A percentile compares a stretch with the other conserved stretches of the same genome.
phyloP scores from a whole-genome alignment of 1,140 invertebrate species.

The Drosophila dunni region DNA sequence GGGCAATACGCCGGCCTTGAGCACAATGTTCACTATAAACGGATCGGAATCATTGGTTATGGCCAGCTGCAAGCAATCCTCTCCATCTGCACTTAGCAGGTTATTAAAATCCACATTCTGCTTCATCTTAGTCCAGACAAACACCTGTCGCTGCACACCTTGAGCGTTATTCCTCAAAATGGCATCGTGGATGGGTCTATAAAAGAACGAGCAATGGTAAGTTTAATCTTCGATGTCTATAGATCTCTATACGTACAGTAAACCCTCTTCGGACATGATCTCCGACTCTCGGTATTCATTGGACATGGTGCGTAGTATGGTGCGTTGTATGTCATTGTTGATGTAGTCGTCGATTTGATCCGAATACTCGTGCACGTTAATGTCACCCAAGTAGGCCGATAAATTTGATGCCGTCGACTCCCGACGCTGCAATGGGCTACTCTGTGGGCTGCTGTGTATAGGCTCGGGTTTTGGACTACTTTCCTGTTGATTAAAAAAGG shows the following conservation, averaged over 20 bases:
- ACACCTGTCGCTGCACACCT: slow-evolving; percentile 52
- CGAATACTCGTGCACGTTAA: not conserved
- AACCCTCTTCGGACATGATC: slow-evolving; percentile 33
- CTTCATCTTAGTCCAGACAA: slow-evolving; percentile 49
- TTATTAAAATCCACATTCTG: slow-evolving; percentile 55
- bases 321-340: slow-evolving; percentile 17
- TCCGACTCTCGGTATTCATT: slow-evolving; percentile 30
- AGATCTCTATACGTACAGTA: slow-evolving; percentile 51
- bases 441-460: not conserved
- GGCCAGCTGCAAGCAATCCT: slow-evolving; percentile 73
- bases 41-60: slow-evolving; percentile 53
- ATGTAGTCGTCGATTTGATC: slow-evolving; percentile 36
- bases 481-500: not conserved
- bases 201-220: not conserved
- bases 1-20: slow-evolving; percentile 44
- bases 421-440: slow-evolving; percentile 14
- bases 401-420: slow-evolving; percentile 32
- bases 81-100: slow-evolving; percentile 59
- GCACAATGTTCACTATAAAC: slow-evolving; percentile 52
- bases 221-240: not conserved
- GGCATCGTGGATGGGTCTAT: slow-evolving; percentile 71
- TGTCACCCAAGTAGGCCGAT: slow-evolving; percentile 4
- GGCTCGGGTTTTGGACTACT: not conserved
- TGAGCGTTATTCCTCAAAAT: slow-evolving; percentile 50
- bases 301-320: slow-evolving; percentile 38